Base-by-base conservation (phyloP, 2,797 vertebrate species). In the Philypnodon macrostomus region DNA sequence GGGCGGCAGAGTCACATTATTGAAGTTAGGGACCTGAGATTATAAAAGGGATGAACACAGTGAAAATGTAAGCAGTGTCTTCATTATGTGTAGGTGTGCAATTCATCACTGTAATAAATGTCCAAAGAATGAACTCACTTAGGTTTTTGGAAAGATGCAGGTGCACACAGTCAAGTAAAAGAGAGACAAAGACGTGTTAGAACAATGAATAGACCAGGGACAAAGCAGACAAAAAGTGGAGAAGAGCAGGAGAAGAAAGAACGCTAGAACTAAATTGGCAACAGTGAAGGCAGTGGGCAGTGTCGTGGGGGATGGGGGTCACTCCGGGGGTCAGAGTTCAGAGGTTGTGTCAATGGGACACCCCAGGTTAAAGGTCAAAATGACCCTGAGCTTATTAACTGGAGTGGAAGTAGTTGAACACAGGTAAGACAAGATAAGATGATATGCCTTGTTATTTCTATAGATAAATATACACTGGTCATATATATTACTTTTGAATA, bases 1-100 rank as follows among this genome's bases (percentile, higher is more conserved):
- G 19, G 84, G 88, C 0, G 66, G 92, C 65, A 97, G 81, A 0
- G 89, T 92, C 70, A 88, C 86, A 27, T 95, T 94, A 54, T 91
- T 89, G 77, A 95, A 93, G 87, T 91, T 92, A 16, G 92, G 93
- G 23, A 94, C 91, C 93, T 95, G 47, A 2, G 0, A 31, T 47
- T 37, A 21, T 12, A 21, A 21, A 16, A 9, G 13, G 9, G 7
- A 40, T 26, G 6, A 7, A 13, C 40, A 57, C 5, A 4, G 12
- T 10, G 4, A 6, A 10, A 52, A 6, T 9, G 24, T 49, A 11
- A 5, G 2, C 15, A 18, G 30, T 40, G 1, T 35, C 14, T 45
- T 16, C 12, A 23, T 33, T 34, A 29, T 12, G 36, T 8, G 13
- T 10, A 34, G 9, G 2, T 4, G 2, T 18, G 6, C 5, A 16